Base-by-base conservation (phyloP, 2,113 vertebrate genomes). In the Piprites chloris region DNA sequence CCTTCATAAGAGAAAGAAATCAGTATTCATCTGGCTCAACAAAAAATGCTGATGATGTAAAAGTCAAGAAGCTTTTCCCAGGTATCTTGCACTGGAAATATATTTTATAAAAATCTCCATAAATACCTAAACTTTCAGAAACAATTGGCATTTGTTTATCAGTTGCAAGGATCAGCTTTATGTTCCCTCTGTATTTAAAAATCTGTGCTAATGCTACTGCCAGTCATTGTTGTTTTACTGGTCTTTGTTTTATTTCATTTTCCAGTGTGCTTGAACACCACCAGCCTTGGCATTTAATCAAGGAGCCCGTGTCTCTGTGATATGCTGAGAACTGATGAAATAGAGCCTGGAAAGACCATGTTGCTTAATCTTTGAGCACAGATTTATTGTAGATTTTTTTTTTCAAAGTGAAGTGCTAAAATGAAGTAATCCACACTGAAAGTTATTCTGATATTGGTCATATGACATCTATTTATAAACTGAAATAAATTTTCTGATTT, bases 291-390 rank as follows among this genome's bases (percentile, higher is more conserved):
- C 73, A 80, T 92, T 94, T 87, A 96, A 92, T 96, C 90, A 96
- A 95, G 95, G 84, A 95, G 41, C 47, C 66, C 71, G 52, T 94
- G 53, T 92, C 76, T 79, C 72, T 90, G 71, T 72, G 94, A 94
- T 13, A 27, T 55, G 81, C 87, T 93, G 71, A 93, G 76, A 96
- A 90, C 58, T 94, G 83, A 85, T 92, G 77, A 96, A 96, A 89
- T 87, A 42, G 73, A 82, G 63, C 82, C 76, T 86, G 95, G 75
- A 97, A 96, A 87, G 85, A 81, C 67, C 50, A 49, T 8, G 28
- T 93, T 85, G 87, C 68, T 95, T 91, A 87, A 95, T 95, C 68
- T 95, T 87, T 63, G 56, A 61, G 53, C 78, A 30, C 2, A 88
- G 58, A 85, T 67, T 74, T 59, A 52, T 44, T 55, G 77, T 49